Evolutionary conservation across 2,797 vertebrate species (phyloP).

Genomic region (Alcedo atthis): DNA sequence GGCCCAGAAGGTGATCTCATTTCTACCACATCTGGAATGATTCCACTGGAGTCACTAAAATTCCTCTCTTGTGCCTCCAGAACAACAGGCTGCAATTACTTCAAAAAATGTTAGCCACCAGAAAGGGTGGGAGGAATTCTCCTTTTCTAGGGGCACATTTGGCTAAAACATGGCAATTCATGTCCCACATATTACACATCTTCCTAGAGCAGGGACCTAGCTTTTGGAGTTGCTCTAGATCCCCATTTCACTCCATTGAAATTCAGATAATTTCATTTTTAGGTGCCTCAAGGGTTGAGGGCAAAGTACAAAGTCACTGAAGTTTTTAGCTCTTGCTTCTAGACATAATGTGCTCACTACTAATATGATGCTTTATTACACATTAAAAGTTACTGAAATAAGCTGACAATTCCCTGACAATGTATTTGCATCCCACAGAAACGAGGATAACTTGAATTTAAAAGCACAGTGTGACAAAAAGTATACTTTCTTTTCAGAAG

Average conservation of each 20-base stretch:
- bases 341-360: background rate
- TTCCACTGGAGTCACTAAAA: constrained; percentile 6
- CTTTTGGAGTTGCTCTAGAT: background rate
- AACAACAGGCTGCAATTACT: background rate
- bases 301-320: background rate
- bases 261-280: background rate
- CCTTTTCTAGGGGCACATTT: background rate
- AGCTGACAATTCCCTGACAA: background rate
- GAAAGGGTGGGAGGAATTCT: background rate
- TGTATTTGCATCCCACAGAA: fast-evolving
- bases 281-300: background rate
- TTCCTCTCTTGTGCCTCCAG: background rate
- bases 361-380: background rate
- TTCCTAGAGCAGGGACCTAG: background rate
- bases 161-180: background rate
- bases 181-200: background rate
- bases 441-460: background rate
- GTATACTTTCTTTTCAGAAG: background rate
- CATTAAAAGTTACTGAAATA: background rate
- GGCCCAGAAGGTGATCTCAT: background rate
- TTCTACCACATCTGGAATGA: constrained; percentile 27
- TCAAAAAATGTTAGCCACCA: background rate
- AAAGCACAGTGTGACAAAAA: background rate
- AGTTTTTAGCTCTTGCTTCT: background rate
- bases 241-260: background rate